phyloP scores from a whole-genome alignment of 1,140 invertebrate genomes.

The Marisa cornuarietis region DNA sequence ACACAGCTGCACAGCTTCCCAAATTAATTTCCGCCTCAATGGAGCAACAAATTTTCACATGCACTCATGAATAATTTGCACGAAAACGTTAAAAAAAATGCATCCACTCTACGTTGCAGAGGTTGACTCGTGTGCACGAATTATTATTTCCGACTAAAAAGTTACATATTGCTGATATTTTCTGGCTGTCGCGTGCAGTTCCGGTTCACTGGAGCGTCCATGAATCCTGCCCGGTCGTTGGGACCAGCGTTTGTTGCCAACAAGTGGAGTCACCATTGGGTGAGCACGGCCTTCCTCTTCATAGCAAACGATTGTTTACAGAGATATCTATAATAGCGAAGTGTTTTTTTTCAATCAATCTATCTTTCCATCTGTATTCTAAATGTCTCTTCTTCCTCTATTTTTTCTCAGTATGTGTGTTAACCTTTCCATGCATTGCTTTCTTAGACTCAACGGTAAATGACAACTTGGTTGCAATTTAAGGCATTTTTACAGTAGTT shows the following conservation, averaged over 20 bases:
- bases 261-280: constrained; percentile 79
- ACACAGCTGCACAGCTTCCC: neutral
- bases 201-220: constrained; percentile 55
- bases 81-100: neutral
- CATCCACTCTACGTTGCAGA: neutral
- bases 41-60: no score
- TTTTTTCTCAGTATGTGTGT: neutral
- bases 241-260: constrained; percentile 72
- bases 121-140: neutral
- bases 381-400: neutral
- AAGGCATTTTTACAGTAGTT: no score
- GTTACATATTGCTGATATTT: neutral
- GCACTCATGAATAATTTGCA: neutral
- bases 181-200: constrained; percentile 35
- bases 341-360: neutral
- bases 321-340: neutral
- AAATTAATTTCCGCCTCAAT: no score
- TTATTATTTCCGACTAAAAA: neutral
- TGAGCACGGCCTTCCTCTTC: constrained; percentile 64
- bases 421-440: neutral
- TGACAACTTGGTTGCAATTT: no score
- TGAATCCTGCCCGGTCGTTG: constrained; percentile 59
- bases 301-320: neutral
- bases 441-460: neutral
- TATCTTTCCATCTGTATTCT: neutral